These are phyloP conservation scores for Alosa alosa DNA, from an alignment of 2,113 vertebrate species.

Conservation along the genomic window DNA sequence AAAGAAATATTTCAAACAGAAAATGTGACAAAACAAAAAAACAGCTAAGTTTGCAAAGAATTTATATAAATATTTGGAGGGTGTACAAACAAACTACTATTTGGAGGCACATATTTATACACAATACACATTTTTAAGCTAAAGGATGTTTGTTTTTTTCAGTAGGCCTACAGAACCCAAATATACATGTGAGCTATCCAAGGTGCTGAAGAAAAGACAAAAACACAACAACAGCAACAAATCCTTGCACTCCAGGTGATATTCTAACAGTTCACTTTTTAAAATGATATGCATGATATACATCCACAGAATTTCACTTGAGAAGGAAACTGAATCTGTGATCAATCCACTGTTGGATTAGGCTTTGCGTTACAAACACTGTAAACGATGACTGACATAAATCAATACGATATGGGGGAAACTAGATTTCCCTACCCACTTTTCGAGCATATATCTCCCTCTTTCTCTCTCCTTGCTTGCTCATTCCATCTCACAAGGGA, in stretches of 20 bases:
- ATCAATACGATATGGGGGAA: conserved; percentile 1
- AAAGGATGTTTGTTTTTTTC: background rate
- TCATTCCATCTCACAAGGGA: conserved; percentile 12
- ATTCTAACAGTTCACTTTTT: background rate
- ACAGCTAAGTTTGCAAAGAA: background rate
- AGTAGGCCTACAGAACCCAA: background rate
- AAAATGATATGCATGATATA: background rate
- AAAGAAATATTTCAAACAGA: background rate
- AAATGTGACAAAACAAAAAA: background rate
- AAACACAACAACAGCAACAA: background rate
- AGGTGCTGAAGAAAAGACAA: background rate
- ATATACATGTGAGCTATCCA: background rate
- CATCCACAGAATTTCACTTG: background rate
- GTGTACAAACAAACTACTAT: background rate
- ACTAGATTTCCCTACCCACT: conserved; percentile 15
- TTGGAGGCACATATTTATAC: background rate
- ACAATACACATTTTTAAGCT: background rate
- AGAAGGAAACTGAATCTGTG: background rate
- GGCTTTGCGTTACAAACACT: conserved; percentile 9
- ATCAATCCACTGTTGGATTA: conserved; percentile 8
- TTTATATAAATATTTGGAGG: background rate
- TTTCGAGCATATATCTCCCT: conserved; percentile 7
- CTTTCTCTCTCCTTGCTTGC: conserved; percentile 17
- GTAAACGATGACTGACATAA: conserved; percentile 2
- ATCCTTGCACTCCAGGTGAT: background rate